Evolutionary conservation across 2,113 vertebrate species (phyloP), one percentile per base, ranked within the genome.

Genomic region (Brachyhypopomus occidentalis): DNA sequence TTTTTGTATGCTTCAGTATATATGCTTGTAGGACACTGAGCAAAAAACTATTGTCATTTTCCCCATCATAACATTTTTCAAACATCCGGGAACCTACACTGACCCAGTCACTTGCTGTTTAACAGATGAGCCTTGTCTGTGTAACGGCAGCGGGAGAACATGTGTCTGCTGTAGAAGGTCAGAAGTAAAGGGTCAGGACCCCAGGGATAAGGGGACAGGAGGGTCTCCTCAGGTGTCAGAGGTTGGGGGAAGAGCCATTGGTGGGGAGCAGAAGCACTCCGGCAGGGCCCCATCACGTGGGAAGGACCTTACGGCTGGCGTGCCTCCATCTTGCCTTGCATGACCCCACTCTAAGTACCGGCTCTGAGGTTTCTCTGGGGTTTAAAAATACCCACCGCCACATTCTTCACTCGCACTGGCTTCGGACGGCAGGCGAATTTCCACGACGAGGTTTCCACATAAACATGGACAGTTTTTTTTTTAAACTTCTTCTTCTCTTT

Each of bases 261-360:
- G 63, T 78, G 23, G 48, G 3, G 27, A 69, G 76, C 17, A 55
- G 9, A 78, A 30, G 45, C 45, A 78, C 82, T 85, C 79, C 76
- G 85, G 58, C 88, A 91, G 86, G 17, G 45, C 86, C 81, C 86
- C 82, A 83, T 88, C 89, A 88, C 87, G 88, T 90, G 67, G 84
- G 87, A 91, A 83, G 23, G 88, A 90, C 83, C 30, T 84, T 89
- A 89, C 45, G 66, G 78, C 83, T 92, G 93, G 89, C 93, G 88
- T 80, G 79, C 89, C 91, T 93, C 92, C 92, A 91, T 81, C 86
- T 94, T 87, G 92, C 93, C 94, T 95, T 90, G 92, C 4, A 75
- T 94, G 94, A 95, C 94, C 94, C 93, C 67, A 14, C 77, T 82
- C 78, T 88, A 89, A 91, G 90, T 88, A 62, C 11, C 87, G 91